Evolutionary conservation across 2,113 vertebrate species (phyloP).

Genomic region (Donacobius atricapilla): DNA sequence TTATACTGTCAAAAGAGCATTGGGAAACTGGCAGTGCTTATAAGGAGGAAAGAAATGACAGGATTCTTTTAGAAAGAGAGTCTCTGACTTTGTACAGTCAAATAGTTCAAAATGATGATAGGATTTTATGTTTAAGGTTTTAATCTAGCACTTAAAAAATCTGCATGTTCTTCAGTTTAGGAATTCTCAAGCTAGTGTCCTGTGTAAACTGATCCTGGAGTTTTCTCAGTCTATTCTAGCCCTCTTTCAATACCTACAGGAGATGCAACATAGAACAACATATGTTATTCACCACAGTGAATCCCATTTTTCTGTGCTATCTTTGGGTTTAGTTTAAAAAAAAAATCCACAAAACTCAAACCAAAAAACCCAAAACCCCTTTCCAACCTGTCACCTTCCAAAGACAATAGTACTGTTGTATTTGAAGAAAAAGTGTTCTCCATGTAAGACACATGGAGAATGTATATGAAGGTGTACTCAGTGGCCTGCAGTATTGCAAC

Average conservation of each 20-base stretch:
- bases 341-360: background rate
- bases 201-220: background rate
- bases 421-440: background rate
- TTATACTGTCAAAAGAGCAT: slow-evolving; percentile 78
- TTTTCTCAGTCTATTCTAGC: background rate
- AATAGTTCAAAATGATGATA: slow-evolving; percentile 65
- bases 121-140: slow-evolving; percentile 57
- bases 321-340: background rate
- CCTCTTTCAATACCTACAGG: background rate
- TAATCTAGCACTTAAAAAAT: slow-evolving; percentile 53
- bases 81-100: slow-evolving; percentile 60
- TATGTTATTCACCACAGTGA: background rate
- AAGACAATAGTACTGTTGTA: background rate
- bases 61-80: slow-evolving; percentile 57
- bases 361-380: background rate
- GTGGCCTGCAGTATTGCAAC: background rate
- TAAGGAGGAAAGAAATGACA: slow-evolving; percentile 62
- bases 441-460: background rate
- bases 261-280: background rate
- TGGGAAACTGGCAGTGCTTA: slow-evolving; percentile 66
- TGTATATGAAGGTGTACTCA: background rate
- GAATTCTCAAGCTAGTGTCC: background rate
- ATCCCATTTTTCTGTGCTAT: background rate
- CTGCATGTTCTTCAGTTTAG: slow-evolving; percentile 32
- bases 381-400: background rate